These are phyloP conservation scores for Laticauda colubrina DNA, from an alignment of 2,113 vertebrate genomes.

Conservation along the genomic window DNA sequence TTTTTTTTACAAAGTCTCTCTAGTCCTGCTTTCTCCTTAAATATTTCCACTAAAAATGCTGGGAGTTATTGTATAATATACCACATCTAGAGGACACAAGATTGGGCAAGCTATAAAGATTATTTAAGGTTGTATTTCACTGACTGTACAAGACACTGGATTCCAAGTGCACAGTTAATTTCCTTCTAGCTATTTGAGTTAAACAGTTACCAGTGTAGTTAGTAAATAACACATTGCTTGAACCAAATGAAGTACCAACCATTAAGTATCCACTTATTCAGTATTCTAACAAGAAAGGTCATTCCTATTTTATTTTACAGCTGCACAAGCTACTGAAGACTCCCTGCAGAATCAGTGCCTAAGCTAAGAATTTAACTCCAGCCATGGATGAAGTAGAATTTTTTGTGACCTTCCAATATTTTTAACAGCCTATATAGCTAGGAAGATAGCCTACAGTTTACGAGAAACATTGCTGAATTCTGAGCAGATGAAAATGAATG, in stretches of 20 bases:
- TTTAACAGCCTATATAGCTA: not conserved
- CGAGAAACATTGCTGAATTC: not conserved
- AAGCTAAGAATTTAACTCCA: not conserved
- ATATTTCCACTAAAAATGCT: not conserved
- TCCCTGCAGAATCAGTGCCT: not conserved
- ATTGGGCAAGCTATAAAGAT: not conserved
- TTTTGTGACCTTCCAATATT: not conserved
- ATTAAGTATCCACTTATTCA: not conserved
- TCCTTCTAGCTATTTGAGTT: not conserved
- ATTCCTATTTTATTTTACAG: not conserved
- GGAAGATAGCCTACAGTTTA: not conserved
- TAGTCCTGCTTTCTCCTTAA: not conserved
- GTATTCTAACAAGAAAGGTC: not conserved
- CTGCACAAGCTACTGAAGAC: not conserved
- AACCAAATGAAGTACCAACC: not conserved
- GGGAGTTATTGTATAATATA: not conserved
- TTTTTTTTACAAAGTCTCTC: not conserved
- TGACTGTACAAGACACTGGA: not conserved
- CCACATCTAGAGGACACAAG: not conserved
- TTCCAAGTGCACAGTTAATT: not conserved
- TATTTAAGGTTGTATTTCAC: not conserved
- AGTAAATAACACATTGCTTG: rapidly evolving
- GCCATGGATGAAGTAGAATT: not conserved
- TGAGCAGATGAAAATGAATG: not conserved
- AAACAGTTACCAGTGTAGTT: not conserved